A percentile compares a stretch with the other conserved stretches of the same genome.
These are phyloP conservation scores for Phalanger gymnotis DNA, from an alignment of 2,797 vertebrate species.

Conservation along the genomic window DNA sequence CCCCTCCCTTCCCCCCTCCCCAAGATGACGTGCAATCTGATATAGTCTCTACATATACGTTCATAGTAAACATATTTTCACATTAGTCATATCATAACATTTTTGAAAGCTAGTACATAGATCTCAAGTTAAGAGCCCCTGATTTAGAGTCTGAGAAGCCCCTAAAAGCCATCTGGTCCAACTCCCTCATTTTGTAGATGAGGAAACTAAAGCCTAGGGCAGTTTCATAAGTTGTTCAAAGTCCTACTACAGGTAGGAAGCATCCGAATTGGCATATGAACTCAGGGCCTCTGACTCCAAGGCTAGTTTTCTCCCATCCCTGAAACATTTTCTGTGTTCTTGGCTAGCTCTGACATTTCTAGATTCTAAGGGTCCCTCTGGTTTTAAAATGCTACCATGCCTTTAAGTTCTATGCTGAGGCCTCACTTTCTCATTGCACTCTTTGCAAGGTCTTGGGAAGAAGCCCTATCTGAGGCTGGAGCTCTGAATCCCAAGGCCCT, in stretches of 20 bases:
- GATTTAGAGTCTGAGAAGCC: not conserved
- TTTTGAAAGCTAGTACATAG: not conserved
- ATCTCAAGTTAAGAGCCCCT: not conserved
- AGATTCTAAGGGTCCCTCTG: not conserved
- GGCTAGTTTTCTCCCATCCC: not conserved
- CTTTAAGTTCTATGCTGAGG: not conserved
- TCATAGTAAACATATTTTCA: no score
- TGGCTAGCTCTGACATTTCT: not conserved
- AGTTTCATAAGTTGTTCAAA: not conserved
- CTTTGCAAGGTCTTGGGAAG: not conserved
- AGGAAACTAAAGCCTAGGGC: not conserved
- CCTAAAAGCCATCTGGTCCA: not conserved
- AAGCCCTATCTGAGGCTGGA: not conserved
- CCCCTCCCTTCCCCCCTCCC: no score
- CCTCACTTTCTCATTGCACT: not conserved
- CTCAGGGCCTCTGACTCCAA: not conserved
- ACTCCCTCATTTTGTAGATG: not conserved
- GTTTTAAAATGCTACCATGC: not conserved
- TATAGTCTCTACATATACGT: no score
- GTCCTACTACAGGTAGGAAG: not conserved
- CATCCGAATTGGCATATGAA: not conserved
- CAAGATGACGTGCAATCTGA: no score
- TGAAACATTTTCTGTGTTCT: not conserved
- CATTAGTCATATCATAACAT: not conserved
- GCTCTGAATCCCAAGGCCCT: not conserved